Base-by-base conservation (phyloP, 2,888 invertebrate species). In the Pachliopta kotzebuea region DNA sequence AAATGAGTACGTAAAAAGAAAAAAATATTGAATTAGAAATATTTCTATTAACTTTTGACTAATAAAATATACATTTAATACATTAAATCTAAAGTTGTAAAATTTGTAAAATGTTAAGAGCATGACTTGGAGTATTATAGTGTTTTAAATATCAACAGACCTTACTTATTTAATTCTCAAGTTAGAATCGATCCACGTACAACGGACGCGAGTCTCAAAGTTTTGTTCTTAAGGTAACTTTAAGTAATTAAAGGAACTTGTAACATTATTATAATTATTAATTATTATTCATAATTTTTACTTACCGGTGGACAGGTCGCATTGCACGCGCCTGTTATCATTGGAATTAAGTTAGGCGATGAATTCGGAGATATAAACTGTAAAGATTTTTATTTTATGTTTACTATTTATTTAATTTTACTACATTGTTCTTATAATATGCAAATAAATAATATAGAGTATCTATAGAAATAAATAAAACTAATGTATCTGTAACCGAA, bases 241-340 rank as follows among this genome's bases (percentile, higher is more conserved):
- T 45, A 18, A n/a, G 45, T 45, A n/a, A 14, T 42, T 42, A 42
- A 42, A 0, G 18, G 18, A 18, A 4, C 4, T 9, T 18, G 14
- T 42, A 7, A 31, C 11, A n/a, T n/a, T n/a, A n/a, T n/a, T n/a
- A n/a, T n/a, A n/a, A 11, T 9, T 31, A 11, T 31, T 31, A 11
- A 31, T 31, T 9, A 31, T 8, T 31, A 31, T 37, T 37, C 14
- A 37, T 14, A 37, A 9, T 54, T 21, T 21, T 7, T 37, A 71
- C 84, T 83, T 70, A 89, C 89, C 26, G 82, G 75, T 0, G 88
- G 88, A 60, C 89, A 90, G 0, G 88, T 82, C 0, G 68, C 69
- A 50, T 86, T 86, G 50, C 88, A 88, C 7, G 70, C 64, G 0
- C 70, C 65, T 1, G 61, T 69, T 21, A 70, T 60, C 1, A 75